Evolutionary conservation across 2,113 vertebrate species (phyloP), one percentile per base, ranked within the genome.

Genomic region (Gavia stellata): DNA sequence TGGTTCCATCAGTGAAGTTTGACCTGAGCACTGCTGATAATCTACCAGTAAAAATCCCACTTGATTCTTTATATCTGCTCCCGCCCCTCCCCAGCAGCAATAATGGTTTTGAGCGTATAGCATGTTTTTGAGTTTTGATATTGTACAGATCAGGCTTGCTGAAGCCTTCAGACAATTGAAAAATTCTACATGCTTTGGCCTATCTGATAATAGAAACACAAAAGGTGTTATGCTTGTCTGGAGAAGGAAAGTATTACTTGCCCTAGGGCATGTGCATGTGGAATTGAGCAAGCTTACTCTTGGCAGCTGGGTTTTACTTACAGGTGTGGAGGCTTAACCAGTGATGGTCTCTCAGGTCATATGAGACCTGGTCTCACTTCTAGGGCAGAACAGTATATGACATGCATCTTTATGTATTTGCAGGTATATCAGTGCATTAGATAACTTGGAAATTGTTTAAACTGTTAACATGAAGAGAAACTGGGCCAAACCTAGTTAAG

Each of bases 341-440:
- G n/a, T n/a, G 66, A 14, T 77, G 44, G 72, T 42, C 42, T 71
- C 28, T 15, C 15, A 61, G 86, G 42, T 70, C 14, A 16, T 1
- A 0, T 21, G 29, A 68, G 74, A 49, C 17, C 21, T 50, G 23
- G 8, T 56, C 31, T 88, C 10, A 1, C 28, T 75, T 79, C 3
- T 42, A 36, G 61, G 40, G 44, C 59, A 58, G 26, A n/a, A 18
- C 4, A 28, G 34, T 52, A 6, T n/a, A 28, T 73, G 36, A 7
- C 1, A 0, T n/a, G 17, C 3, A 4, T 17, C 52, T 24, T 4
- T 29, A 2, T 5, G 0, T 71, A 24, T 79, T 49, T 85, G 58
- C 2, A 10, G 50, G 6, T 73, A 4, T 26, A 24, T 61, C 20
- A 3, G 21, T 55, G 2, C 42, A 4, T 71, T 74, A 18, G 59